A percentile compares a stretch with the other conserved stretches of the same genome.
Conservation (phyloP, 1,140 invertebrate genomes). For the Hypothenemus hampei region DNA sequence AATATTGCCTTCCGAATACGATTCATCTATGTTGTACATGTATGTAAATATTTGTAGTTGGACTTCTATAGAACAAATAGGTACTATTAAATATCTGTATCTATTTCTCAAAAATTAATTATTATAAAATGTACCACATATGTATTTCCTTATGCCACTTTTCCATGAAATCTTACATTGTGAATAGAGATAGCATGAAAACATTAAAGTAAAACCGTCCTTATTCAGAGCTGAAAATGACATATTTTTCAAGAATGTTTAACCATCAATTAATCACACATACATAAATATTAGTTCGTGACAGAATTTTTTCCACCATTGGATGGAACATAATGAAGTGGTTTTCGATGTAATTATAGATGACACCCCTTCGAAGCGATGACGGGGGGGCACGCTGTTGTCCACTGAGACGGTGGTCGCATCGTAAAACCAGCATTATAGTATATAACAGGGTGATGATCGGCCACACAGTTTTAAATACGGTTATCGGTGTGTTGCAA, state of each 20-base stretch:
- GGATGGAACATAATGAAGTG: slow-evolving; percentile 22
- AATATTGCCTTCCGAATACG: no score
- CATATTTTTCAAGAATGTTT: background rate
- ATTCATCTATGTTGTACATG: no score
- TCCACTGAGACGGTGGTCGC: slow-evolving; percentile 14
- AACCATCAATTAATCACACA: background rate
- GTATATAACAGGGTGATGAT: slow-evolving; percentile 31
- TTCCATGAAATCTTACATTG: background rate
- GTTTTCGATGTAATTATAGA: slow-evolving; percentile 33
- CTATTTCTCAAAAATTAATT: no score
- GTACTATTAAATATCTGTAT: no score
- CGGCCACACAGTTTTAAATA: slow-evolving; percentile 33
- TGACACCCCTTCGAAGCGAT: no score
- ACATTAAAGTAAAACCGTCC: background rate
- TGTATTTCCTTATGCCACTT: background rate
- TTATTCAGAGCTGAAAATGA: background rate
- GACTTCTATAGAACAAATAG: no score
- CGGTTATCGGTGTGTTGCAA: slow-evolving; percentile 17
- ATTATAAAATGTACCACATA: no score
- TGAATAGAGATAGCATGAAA: background rate
- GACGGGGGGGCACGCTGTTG: slow-evolving; percentile 2
- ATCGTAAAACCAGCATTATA: slow-evolving; percentile 6
- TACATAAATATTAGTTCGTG: background rate
- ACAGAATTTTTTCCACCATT: slow-evolving; percentile 10
- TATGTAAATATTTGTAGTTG: no score